Base-by-base conservation (phyloP, 2,888 invertebrate genomes). In the Agriopis marginaria region DNA sequence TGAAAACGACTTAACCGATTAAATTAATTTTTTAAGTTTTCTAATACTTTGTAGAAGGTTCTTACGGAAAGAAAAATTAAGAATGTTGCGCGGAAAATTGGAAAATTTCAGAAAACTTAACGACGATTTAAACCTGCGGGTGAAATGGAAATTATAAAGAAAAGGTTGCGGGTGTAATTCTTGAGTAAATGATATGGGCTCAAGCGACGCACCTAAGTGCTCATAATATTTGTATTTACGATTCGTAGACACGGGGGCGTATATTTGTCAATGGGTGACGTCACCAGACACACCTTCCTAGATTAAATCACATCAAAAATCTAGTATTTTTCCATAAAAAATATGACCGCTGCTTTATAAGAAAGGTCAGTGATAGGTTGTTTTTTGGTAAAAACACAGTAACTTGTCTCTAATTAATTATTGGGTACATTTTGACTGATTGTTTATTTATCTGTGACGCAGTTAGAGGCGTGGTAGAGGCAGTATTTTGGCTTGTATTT, bases 201-300 rank as follows among this genome's bases (percentile, higher is more conserved):
- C 23, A 40, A 49, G 11, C 45, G 58, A 45, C 62, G 53, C 51
- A 62, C 67, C 67, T 17, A 42, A 61, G 23, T 51, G 17, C 47
- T 64, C 61, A 56, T 62, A 66, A 71, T 70, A 66, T 65, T 68
- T 70, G 56, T 72, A 23, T 66, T 70, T 70, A 70, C 66, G 70
- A 69, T 47, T 53, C 64, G 50, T 66, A 59, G 56, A 58, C 54
- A 40, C 17, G 58, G 12, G 66, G 59, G 66, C 54, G 60, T 68
- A 64, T 50, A 51, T 59, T 56, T 68, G 50, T 64, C 69, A 69
- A 67, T 65, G 67, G 11, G 8, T 68, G 63, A 75, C 73, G 71
- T 73, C 68, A 70, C 9, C 32, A 64, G 69, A 73, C 73, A 73
- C 73, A 68, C 73, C 73, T 45, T 67, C 63, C 32, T 58, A 55